Conservation (phyloP, 2,888 invertebrate genomes). For the Xylocampa areola region DNA sequence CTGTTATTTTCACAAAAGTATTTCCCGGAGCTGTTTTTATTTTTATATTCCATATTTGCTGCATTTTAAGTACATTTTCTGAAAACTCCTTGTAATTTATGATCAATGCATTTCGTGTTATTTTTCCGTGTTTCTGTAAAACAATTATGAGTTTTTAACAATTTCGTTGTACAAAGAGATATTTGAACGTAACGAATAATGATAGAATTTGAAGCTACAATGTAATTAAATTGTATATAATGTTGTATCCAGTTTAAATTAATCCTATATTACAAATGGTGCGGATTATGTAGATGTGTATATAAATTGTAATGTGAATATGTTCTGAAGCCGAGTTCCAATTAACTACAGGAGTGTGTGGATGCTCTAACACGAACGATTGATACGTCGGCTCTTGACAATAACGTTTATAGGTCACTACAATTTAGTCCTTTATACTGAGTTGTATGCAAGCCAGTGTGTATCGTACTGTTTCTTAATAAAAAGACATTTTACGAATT, state of each 20-base stretch:
- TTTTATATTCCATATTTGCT: conserved; percentile 31
- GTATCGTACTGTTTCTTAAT: conserved; percentile 48
- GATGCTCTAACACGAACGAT: conserved; percentile 32
- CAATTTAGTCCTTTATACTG: conserved; percentile 50
- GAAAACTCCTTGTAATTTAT: conserved; percentile 2
- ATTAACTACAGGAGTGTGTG: conserved; percentile 31
- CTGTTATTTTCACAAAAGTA: conserved; percentile 32
- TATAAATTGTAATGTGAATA: conserved; percentile 50
- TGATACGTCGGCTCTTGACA: conserved; percentile 54
- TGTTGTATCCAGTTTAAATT: conserved; percentile 33
- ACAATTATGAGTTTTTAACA: not conserved
- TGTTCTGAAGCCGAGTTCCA: conserved; percentile 44
- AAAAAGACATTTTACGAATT: conserved; percentile 59
- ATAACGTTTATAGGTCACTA: conserved; percentile 57
- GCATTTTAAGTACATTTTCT: conserved; percentile 46
- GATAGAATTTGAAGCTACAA: conserved; percentile 6
- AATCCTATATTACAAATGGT: conserved; percentile 28
- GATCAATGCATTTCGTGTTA: conserved; percentile 27
- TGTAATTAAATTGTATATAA: conserved; percentile 25
- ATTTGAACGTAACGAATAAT: conserved; percentile 3
- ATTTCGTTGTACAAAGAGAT: conserved; percentile 9
- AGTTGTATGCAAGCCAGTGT: conserved; percentile 47
- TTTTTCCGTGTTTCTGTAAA: conserved; percentile 7
- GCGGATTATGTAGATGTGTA: conserved; percentile 50
- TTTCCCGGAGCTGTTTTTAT: conserved; percentile 17